Base-by-base conservation (phyloP, 2,113 vertebrate species). In the Terrapene triunguis region DNA sequence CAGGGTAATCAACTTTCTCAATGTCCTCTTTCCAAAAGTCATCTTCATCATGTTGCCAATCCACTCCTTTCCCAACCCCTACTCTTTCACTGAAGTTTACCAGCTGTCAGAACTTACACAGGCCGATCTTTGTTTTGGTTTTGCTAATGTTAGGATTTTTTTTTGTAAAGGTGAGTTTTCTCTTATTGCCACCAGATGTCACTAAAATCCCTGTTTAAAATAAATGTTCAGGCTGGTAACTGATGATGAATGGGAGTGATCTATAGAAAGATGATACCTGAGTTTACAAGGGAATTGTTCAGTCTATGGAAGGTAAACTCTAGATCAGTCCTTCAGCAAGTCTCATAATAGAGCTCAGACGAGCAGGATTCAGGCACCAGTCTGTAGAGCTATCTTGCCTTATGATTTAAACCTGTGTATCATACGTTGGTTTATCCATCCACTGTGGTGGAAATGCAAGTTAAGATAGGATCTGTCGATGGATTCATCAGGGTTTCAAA, bases 131-230 rank as follows among this genome's bases (percentile, higher is more conserved):
- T 1, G 29, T 1, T 4, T 38, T 50, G 6, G 9, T 76, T 83
- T 59, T 5, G 4, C 3, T 5, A 59, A 62, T 21, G 44, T 29
- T 32, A 62, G 2, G 3, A 54, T 93, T 84, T 72, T 79, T 84
- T 72, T 80, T 44, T 7, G 5, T 24, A 4, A 59, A 6, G 50
- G 5, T 90, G 94, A 91, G 7, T 25, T 96, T 93, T 97, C 94
- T 91, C 25, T 2, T 3, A 2, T 8, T 7, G 94, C 98, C 98
- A 98, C 98, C 97, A 98, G 98, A 97, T 98, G 98, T 97, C 97
- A 98, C 97, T 84, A 97, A 92, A 98, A 95, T 90, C 95, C 98
- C 97, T 98, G 89, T 57, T 57, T 81, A 95, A 98, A 94, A 94
- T 87, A 95, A 94, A 93, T 25, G 59, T 76, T 82, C n/a, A 1